Evolutionary conservation across 2,888 invertebrate species (phyloP).

Genomic region (Meloe dianella): DNA sequence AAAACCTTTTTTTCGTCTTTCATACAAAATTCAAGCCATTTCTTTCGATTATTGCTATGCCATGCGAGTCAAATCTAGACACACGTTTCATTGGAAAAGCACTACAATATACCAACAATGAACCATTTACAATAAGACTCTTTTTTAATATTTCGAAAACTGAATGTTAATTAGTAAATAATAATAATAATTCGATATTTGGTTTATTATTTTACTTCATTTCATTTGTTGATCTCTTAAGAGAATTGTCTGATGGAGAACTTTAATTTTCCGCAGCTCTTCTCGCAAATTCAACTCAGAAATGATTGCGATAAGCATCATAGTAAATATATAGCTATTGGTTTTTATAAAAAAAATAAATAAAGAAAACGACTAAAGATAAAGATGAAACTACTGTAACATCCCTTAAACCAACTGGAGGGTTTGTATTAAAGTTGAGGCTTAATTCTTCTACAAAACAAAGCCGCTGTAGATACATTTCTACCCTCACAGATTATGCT

Average conservation of each 20-base stretch:
- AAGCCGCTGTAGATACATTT: slow-evolving; percentile 36
- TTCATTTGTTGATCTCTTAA: neutral
- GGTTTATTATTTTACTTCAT: neutral
- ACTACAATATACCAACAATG: neutral
- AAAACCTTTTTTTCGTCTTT: slow-evolving; percentile 59
- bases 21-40: slow-evolving; percentile 60
- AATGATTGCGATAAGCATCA: slow-evolving; percentile 4
- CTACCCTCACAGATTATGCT: slow-evolving; percentile 55
- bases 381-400: slow-evolving; percentile 21
- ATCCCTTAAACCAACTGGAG: slow-evolving; percentile 37
- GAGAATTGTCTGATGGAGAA: slow-evolving; percentile 2
- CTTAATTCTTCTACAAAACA: slow-evolving; percentile 55
- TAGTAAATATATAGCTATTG: slow-evolving; percentile 10
- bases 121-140: neutral
- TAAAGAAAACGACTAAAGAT: neutral
- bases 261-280: slow-evolving; percentile 8
- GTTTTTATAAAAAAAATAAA: neutral
- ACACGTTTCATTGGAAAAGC: slow-evolving; percentile 43
- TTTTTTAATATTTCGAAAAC: neutral
- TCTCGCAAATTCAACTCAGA: slow-evolving; percentile 2
- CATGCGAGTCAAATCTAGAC: slow-evolving; percentile 54
- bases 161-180: neutral
- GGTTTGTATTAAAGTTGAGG: slow-evolving; percentile 48
- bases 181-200: neutral
- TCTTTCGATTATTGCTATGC: slow-evolving; percentile 58